Evolutionary conservation across 37 sponge, comb jelly and placozoan genomes (phyloP), one percentile per base, ranked within the genome.

Genomic region (Ephydatia muelleri): DNA sequence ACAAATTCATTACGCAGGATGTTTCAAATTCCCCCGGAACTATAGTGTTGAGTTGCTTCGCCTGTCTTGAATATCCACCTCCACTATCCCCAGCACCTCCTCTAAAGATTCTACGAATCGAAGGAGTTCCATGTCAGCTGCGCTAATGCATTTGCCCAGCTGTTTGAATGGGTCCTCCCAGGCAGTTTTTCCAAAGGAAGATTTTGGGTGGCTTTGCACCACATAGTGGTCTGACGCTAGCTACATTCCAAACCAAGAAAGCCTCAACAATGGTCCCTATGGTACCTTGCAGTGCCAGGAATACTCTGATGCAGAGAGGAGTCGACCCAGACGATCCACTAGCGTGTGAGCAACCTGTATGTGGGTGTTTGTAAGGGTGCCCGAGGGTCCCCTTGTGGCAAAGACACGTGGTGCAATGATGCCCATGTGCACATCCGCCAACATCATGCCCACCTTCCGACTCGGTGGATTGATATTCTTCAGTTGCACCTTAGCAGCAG

Each of bases 191-290:
- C 26, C 68, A 40, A 6, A 92, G 30, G 38, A 81, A 87, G 2
- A 95, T 76, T 47, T 77, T 84, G 23, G 80, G 86, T 1, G 78
- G 33, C 23, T 68, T 23, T 3, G 80, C 75, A 13, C 91, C 85
- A 36, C 47, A 73, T 49, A 77, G 19, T 0, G 84, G 70, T 16
- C 86, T 49, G 9, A 84, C 30, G 21, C 80, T 31, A 23, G 81
- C 77, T 3, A 49, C 48, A n/a, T 90, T 83, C 93, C 87, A 86
- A 0, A 70, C 84, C 19, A 86, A 70, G 32, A 95, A 21, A 23
- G 90, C 67, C 38, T 95, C 95, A 2, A 88, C 84, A 13, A 89
- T 19, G 0, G 95, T 95, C 3, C 95, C 95, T 43, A 92, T 85
- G 21, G 82, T 85, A 0, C 95, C 95, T 2, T 90, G 88, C 35